A percentile compares a stretch with the other conserved stretches of the same genome.
phyloP scores from a whole-genome alignment of 2,888 invertebrate species.

The Lithophane ornitopus region DNA sequence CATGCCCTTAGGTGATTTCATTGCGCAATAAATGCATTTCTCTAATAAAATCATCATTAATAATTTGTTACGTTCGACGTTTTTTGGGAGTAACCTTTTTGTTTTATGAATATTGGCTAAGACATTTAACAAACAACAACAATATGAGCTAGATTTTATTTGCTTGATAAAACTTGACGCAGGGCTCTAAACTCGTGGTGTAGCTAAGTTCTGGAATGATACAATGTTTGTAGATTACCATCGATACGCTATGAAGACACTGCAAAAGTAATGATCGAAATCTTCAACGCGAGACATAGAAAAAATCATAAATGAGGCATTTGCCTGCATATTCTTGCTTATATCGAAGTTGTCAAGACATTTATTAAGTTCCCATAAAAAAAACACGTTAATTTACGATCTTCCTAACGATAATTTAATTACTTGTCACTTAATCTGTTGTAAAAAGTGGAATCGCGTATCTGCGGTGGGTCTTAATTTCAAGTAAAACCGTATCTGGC shows the following conservation, averaged over 20 bases:
- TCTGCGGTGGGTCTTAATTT: conserved; percentile 59
- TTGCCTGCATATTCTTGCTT: conserved; percentile 2
- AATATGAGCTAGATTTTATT: not conserved
- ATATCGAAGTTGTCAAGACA: conserved; percentile 18
- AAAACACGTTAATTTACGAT: conserved; percentile 45
- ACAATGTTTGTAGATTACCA: not conserved
- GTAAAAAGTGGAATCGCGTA: conserved; percentile 49
- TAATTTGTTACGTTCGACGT: too few species aligned
- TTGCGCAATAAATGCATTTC: too few species aligned
- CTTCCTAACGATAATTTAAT: conserved; percentile 48
- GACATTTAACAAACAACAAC: too few species aligned
- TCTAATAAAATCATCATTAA: too few species aligned
- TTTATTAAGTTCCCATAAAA: conserved; percentile 43
- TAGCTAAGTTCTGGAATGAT: not conserved
- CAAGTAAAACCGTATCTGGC: conserved; percentile 19
- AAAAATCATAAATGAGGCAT: not conserved
- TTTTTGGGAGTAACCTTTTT: too few species aligned
- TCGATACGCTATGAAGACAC: not conserved
- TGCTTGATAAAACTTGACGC: not conserved
- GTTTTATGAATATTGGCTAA: too few species aligned
- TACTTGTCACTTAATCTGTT: conserved; percentile 59
- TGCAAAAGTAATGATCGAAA: not conserved
- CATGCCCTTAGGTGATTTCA: too few species aligned
- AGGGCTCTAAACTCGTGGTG: not conserved
- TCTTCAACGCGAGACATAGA: not conserved